Evolutionary conservation across 2,797 vertebrate genomes (phyloP).

Genomic region (Scyliorhinus canicula): DNA sequence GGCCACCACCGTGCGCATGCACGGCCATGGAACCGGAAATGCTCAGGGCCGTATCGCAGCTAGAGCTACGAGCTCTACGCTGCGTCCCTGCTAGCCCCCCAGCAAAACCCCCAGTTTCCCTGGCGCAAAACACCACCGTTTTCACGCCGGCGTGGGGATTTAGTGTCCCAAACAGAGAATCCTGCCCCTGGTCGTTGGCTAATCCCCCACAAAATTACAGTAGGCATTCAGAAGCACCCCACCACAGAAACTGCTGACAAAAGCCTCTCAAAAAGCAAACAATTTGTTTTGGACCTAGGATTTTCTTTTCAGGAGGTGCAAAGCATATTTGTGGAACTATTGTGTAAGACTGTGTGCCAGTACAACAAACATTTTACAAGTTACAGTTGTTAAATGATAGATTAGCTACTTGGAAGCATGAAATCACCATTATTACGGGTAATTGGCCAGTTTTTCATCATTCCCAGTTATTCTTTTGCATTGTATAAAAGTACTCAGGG

Average conservation of each 20-base stretch:
- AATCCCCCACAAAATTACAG: not conserved
- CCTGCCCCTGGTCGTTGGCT: not conserved
- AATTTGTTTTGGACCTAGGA: not conserved
- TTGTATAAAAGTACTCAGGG: not conserved
- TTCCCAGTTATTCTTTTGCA: not conserved
- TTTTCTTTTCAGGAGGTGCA: not conserved
- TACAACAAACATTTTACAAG: not conserved
- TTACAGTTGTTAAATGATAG: not conserved
- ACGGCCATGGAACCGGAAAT: too few species aligned
- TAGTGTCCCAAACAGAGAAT: too few species aligned
- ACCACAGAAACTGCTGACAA: not conserved
- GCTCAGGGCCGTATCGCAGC: too few species aligned
- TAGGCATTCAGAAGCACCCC: too few species aligned
- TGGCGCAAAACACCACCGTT: too few species aligned
- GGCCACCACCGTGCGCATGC: too few species aligned
- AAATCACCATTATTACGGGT: not conserved
- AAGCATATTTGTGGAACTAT: not conserved
- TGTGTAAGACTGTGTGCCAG: not conserved
- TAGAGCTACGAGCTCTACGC: too few species aligned
- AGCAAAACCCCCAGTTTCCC: too few species aligned
- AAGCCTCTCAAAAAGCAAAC: not conserved
- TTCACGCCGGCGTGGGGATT: too few species aligned
- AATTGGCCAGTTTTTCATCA: not conserved
- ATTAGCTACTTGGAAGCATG: not conserved
- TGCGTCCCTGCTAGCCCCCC: too few species aligned